A percentile compares a stretch with the other conserved stretches of the same genome.
phyloP scores from a whole-genome alignment of 2,113 vertebrate genomes.

The Neotragus moschatus region DNA sequence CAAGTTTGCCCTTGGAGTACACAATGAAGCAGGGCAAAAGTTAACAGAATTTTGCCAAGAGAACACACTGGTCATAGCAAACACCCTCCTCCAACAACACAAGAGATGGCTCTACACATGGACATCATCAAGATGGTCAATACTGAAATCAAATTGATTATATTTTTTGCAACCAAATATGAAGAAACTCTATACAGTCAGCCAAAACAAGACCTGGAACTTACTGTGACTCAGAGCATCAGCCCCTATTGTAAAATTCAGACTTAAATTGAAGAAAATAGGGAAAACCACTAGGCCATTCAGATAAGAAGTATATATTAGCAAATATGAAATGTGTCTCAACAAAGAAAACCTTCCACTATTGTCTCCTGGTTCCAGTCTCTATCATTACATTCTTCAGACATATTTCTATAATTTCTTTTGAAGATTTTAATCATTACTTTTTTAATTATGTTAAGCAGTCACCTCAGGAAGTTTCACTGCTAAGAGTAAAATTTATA shows the following conservation, averaged over 20 bases:
- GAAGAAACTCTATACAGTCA: not conserved
- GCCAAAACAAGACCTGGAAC: not conserved
- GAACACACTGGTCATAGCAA: not conserved
- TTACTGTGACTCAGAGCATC: not conserved
- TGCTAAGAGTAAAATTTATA: conserved; percentile 8
- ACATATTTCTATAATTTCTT: not conserved
- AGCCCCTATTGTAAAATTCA: not conserved
- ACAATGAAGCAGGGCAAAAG: not conserved
- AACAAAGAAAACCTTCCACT: not conserved
- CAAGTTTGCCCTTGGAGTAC: not conserved
- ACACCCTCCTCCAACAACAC: not conserved
- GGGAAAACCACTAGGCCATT: not conserved
- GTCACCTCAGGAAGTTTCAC: conserved; percentile 28
- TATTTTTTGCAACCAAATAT: not conserved
- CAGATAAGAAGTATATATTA: not conserved
- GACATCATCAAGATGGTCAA: not conserved
- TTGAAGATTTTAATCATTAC: not conserved
- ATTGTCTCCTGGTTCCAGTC: not conserved
- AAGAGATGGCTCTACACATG: not conserved
- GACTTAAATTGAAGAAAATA: not conserved
- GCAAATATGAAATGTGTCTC: not conserved
- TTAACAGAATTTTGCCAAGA: not conserved
- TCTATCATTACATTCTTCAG: not conserved
- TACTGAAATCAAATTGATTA: not conserved
- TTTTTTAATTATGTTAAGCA: not conserved